Evolutionary conservation across 2,797 vertebrate genomes (phyloP).

Genomic region (Hippocampus kuda): DNA sequence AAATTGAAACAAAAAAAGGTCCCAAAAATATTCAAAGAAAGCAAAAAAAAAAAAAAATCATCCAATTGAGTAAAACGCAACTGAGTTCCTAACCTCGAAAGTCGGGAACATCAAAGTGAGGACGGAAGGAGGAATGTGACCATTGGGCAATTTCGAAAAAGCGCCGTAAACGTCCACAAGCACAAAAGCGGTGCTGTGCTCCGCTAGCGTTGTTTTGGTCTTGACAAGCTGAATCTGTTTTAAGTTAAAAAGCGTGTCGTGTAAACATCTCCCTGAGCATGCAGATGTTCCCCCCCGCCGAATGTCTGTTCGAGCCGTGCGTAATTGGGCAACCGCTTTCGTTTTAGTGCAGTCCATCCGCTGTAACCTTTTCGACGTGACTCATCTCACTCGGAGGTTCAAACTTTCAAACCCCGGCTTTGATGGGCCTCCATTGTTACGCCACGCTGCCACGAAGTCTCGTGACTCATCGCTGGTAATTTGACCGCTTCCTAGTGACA

Average conservation of each 20-base stretch:
- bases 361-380: slow-evolving; percentile 3
- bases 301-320: background rate
- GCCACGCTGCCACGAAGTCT: slow-evolving; percentile 32
- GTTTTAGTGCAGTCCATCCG: background rate
- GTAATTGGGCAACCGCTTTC: background rate
- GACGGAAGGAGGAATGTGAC: background rate
- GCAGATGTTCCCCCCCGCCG: background rate
- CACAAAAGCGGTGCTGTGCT: background rate
- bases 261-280: background rate
- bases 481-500: slow-evolving; percentile 61
- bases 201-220: background rate
- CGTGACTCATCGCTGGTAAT: slow-evolving; percentile 55
- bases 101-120: background rate
- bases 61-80: too few relatives aligned
- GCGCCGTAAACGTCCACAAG: background rate
- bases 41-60: too few relatives aligned
- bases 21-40: too few relatives aligned
- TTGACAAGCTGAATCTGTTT: background rate
- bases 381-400: background rate
- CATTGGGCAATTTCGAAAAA: background rate
- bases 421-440: slow-evolving; percentile 43
- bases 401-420: slow-evolving; percentile 25
- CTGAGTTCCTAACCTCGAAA: background rate
- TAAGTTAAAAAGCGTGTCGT: background rate
- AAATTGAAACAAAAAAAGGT: too few relatives aligned